Evolutionary conservation across 1,140 invertebrate genomes (phyloP).

Genomic region (Drosophila arizonae): DNA sequence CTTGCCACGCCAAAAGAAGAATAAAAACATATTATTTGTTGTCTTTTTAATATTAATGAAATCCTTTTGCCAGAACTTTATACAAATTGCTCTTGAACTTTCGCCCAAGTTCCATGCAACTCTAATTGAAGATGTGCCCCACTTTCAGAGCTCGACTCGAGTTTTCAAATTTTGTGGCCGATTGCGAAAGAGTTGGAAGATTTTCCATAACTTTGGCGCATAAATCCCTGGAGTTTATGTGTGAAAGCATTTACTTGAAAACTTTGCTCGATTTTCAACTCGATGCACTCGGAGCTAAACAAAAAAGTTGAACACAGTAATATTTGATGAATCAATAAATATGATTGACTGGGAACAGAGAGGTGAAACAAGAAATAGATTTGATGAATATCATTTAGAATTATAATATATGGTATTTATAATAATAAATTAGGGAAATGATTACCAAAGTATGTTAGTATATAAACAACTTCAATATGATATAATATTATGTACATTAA

Average conservation of each 20-base stretch:
- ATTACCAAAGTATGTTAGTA: no score
- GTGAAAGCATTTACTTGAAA: constrained; percentile 1
- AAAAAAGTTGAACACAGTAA: no score
- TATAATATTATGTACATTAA: no score
- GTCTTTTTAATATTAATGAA: constrained; percentile 72
- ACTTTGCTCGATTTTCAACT: no score
- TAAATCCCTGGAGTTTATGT: constrained; percentile 19
- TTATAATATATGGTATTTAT: no score
- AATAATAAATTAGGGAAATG: no score
- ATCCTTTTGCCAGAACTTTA: constrained; percentile 59
- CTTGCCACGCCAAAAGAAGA: constrained; percentile 43
- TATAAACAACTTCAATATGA: no score
- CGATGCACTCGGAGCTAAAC: no score
- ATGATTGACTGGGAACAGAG: no score
- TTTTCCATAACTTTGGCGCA: constrained; percentile 13
- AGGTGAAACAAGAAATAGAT: no score
- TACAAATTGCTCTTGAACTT: constrained; percentile 60
- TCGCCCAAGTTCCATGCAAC: constrained; percentile 42
- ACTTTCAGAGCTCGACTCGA: constrained; percentile 26
- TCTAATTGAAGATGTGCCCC: constrained; percentile 65
- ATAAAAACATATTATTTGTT: constrained; percentile 15
- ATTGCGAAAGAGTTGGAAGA: constrained; percentile 8
- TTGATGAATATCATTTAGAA: no score
- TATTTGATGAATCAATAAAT: no score
- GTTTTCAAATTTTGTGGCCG: constrained; percentile 43